Conservation (phyloP, 2,888 invertebrate genomes). For the Metopia argyrocephala region DNA sequence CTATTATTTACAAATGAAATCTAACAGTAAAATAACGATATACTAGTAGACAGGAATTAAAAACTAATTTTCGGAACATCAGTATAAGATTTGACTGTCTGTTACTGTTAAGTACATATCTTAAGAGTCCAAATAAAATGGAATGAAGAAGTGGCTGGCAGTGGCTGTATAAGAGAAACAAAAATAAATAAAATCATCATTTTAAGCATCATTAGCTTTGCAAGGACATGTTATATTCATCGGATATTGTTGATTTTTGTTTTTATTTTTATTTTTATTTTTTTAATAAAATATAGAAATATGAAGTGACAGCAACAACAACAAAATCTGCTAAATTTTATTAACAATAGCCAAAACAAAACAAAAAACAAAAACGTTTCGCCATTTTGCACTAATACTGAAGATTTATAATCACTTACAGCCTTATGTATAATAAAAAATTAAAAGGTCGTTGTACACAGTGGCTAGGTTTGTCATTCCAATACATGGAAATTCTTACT, state of each 20-base stretch:
- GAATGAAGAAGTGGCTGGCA: not conserved
- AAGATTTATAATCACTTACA: too few species aligned
- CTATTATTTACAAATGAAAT: not conserved
- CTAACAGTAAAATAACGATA: not conserved
- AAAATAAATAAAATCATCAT: conserved; percentile 12
- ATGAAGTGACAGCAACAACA: not conserved
- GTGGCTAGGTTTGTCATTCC: too few species aligned
- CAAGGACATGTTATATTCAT: conserved; percentile 11
- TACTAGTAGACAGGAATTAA: not conserved
- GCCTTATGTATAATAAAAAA: too few species aligned
- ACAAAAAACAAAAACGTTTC: not conserved
- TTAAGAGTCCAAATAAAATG: not conserved
- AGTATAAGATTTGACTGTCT: not conserved
- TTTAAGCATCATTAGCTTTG: conserved; percentile 10
- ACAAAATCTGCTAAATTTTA: not conserved
- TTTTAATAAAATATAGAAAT: not conserved
- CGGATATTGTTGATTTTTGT: conserved; percentile 11
- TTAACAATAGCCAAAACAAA: conserved; percentile 4
- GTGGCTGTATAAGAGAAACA: not conserved
- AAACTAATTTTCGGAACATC: not conserved
- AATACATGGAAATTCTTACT: too few species aligned
- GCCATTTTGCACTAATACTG: not conserved
- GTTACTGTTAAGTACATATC: too few species aligned
- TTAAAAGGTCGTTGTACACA: too few species aligned
- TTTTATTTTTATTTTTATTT: too few species aligned